A percentile compares a stretch with the other conserved stretches of the same genome.
phyloP scores from a whole-genome alignment of 35 echinoderm and acorn worm genomes.

The Eucidaris tribuloides region DNA sequence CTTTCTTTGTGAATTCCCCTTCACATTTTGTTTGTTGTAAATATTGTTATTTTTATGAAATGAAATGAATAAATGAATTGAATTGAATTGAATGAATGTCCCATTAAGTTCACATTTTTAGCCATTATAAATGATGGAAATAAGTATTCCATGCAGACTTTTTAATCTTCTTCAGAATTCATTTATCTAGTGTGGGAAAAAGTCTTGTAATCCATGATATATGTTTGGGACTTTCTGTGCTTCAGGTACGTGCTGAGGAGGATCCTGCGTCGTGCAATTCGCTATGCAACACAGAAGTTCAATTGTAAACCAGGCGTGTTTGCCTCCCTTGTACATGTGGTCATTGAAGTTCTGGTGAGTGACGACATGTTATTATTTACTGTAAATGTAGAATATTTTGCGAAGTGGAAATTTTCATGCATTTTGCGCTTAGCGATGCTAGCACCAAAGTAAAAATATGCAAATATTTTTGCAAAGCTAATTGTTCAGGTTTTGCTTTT shows the following conservation, averaged over 20 bases:
- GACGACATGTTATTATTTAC: background rate
- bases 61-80: too few species aligned
- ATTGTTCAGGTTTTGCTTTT: background rate
- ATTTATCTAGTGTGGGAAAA: background rate
- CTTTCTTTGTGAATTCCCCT: too few species aligned
- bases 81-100: too few species aligned
- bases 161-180: background rate
- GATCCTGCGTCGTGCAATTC: constrained; percentile 75
- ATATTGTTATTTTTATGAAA: too few species aligned
- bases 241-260: constrained; percentile 81
- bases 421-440: too few species aligned
- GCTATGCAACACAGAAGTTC: constrained; percentile 90
- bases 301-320: constrained; percentile 75
- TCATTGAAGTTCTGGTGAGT: constrained; percentile 78
- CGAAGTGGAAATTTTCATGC: too few species aligned
- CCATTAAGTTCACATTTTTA: too few species aligned
- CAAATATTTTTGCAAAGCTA: background rate
- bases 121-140: too few species aligned
- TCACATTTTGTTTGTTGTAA: too few species aligned
- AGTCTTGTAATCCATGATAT: too few species aligned
- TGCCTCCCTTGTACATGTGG: constrained; percentile 72
- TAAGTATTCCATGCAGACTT: too few species aligned
- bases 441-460: background rate
- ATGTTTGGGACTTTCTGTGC: background rate
- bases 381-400: too few species aligned